A percentile compares a stretch with the other conserved stretches of the same genome.
phyloP scores from a whole-genome alignment of 2,113 vertebrate genomes.

The Myrmophylax atrothorax region DNA sequence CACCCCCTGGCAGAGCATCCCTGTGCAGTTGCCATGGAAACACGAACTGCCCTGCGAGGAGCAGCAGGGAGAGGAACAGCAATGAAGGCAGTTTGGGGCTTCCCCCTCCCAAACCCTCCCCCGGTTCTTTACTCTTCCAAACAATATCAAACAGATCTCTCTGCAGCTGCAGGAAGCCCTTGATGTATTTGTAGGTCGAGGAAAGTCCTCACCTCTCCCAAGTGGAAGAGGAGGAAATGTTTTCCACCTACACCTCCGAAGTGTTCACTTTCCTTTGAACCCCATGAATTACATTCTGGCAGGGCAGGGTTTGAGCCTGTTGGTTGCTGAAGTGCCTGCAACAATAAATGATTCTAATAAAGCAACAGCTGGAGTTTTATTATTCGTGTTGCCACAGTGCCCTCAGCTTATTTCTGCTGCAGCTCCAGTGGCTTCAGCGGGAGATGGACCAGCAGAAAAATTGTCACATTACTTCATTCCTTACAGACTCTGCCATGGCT shows the following conservation, averaged over 20 bases:
- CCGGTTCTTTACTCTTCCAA: not conserved
- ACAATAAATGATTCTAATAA: not conserved
- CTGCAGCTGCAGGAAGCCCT: not conserved
- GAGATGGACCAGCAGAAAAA: not conserved
- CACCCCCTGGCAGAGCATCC: not conserved
- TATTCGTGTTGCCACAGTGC: not conserved
- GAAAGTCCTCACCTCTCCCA: not conserved
- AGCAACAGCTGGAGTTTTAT: not conserved
- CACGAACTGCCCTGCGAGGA: not conserved
- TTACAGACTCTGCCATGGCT: not conserved
- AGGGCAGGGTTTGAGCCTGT: not conserved
- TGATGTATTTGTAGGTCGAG: not conserved
- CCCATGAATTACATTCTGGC: not conserved
- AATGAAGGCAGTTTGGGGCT: not conserved
- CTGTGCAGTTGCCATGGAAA: conserved; percentile 63
- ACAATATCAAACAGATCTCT: not conserved
- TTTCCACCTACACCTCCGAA: not conserved
- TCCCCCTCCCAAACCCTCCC: not conserved
- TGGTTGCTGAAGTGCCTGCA: not conserved
- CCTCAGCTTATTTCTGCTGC: not conserved
- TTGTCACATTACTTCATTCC: not conserved
- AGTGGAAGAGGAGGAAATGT: not conserved
- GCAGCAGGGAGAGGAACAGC: not conserved
- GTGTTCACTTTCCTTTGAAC: not conserved
- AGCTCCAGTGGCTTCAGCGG: not conserved